Evolutionary conservation across 2,113 vertebrate species (phyloP).

Genomic region (Rostratula benghalensis): DNA sequence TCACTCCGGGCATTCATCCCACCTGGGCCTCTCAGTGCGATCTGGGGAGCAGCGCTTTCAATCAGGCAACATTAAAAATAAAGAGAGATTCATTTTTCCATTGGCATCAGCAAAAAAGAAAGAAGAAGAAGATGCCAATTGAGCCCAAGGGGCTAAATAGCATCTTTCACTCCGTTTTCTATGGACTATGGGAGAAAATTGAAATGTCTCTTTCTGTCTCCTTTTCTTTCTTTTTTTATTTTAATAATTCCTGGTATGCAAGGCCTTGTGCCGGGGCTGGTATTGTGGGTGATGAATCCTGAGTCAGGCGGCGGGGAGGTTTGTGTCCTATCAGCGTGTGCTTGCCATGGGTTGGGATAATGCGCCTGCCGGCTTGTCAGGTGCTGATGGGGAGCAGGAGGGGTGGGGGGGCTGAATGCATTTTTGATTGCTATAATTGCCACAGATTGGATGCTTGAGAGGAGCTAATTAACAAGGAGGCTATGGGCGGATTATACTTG

Average conservation of each 20-base stretch:
- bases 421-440: slow-evolving; percentile 84
- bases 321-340: slow-evolving; percentile 41
- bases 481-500: slow-evolving; percentile 73
- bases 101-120: slow-evolving; percentile 32
- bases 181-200: slow-evolving; percentile 42
- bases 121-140: background rate
- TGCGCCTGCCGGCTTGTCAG: slow-evolving; percentile 69
- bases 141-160: slow-evolving; percentile 46
- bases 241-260: slow-evolving; percentile 25
- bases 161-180: slow-evolving; percentile 41
- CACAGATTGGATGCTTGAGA: slow-evolving; percentile 75
- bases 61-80: slow-evolving; percentile 57
- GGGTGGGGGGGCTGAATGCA: slow-evolving; percentile 73
- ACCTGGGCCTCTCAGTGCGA: slow-evolving; percentile 63
- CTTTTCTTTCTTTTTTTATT: background rate
- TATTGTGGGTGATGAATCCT: slow-evolving; percentile 31
- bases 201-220: slow-evolving; percentile 46
- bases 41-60: slow-evolving; percentile 16
- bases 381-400: slow-evolving; percentile 69
- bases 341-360: slow-evolving; percentile 53
- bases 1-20: slow-evolving; percentile 50
- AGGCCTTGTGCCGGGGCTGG: slow-evolving; percentile 3
- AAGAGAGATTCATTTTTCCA: slow-evolving; percentile 38
- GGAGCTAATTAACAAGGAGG: slow-evolving; percentile 73
- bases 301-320: slow-evolving; percentile 38